Conservation (phyloP, 2,888 invertebrate genomes). For the Andrena chrysosceles region DNA sequence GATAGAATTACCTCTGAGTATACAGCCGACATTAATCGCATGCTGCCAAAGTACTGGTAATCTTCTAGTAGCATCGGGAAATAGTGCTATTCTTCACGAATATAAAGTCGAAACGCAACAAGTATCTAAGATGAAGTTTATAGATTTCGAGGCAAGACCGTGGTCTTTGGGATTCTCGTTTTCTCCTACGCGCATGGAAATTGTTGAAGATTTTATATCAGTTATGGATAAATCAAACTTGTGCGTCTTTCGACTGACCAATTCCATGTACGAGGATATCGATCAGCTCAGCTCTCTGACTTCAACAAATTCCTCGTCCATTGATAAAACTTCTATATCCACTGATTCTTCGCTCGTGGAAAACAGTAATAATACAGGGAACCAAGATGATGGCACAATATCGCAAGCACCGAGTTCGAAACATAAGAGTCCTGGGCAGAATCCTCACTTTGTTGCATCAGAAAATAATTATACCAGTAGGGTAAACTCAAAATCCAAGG, state of each 20-base stretch:
- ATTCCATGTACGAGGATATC: conserved; percentile 82
- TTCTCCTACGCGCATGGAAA: conserved; percentile 86
- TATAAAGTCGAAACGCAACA: conserved; percentile 89
- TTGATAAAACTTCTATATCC: conserved; percentile 80
- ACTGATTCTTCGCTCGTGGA: conserved; percentile 75
- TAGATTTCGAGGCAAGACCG: conserved; percentile 90
- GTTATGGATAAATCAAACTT: conserved; percentile 88
- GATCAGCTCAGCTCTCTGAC: conserved; percentile 80
- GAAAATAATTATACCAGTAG: conserved; percentile 57
- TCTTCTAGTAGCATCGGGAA: conserved; percentile 84
- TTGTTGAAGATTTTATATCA: conserved; percentile 90
- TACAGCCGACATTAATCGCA: conserved; percentile 87
- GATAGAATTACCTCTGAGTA: conserved; percentile 90
- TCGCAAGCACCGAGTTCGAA: conserved; percentile 50
- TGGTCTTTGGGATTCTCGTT: conserved; percentile 89
- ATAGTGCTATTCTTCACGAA: conserved; percentile 86
- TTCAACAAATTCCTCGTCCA: conserved; percentile 78
- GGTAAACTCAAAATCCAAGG: conserved; percentile 54
- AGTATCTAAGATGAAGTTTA: conserved; percentile 88
- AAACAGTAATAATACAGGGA: conserved; percentile 56
- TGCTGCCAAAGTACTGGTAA: conserved; percentile 88
- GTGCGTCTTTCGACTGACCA: conserved; percentile 85
- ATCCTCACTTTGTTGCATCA: conserved; percentile 36
- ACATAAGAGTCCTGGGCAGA: conserved; percentile 49
- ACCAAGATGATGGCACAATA: conserved; percentile 48